Conservation (phyloP, 1,140 invertebrate species). For the Drosophila orena region DNA sequence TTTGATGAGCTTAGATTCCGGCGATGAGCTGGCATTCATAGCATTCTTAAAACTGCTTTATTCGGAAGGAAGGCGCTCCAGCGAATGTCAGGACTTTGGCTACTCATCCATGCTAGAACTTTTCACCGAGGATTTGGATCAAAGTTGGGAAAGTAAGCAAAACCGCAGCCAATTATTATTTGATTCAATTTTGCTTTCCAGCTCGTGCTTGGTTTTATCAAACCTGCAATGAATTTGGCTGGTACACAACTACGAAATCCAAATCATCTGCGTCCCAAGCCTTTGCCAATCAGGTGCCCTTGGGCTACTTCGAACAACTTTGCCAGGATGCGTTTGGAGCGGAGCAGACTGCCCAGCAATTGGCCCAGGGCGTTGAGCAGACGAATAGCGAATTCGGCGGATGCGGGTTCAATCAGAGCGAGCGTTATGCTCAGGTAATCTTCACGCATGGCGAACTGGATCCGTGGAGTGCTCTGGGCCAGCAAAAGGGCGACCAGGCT, state of each 20-base stretch:
- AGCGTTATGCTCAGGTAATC: constrained; percentile 85
- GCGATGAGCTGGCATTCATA: constrained; percentile 46
- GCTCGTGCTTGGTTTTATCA: constrained; percentile 89
- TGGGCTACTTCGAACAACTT: constrained; percentile 87
- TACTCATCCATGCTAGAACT: constrained; percentile 64
- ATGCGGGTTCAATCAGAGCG: constrained; percentile 81
- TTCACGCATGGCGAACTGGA: constrained; percentile 88
- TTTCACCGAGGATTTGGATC: constrained; percentile 47
- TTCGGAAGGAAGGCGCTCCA: constrained; percentile 14
- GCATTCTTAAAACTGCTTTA: constrained; percentile 53
- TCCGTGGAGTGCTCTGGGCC: constrained; percentile 86
- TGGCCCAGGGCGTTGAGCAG: constrained; percentile 85
- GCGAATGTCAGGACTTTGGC: constrained; percentile 65
- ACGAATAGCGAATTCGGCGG: constrained; percentile 88
- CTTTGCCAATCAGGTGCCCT: constrained; percentile 87
- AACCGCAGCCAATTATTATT: background rate
- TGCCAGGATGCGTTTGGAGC: constrained; percentile 89
- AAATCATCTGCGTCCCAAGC: constrained; percentile 40
- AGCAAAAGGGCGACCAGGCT: constrained; percentile 63
- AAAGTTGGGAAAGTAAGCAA: constrained; percentile 39
- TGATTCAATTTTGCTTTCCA: constrained; percentile 21
- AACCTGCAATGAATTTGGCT: constrained; percentile 91
- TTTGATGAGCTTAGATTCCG: constrained; percentile 36
- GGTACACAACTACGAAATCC: constrained; percentile 85
- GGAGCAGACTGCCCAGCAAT: constrained; percentile 74